Evolutionary conservation across 2,113 vertebrate species (phyloP), one percentile per base, ranked within the genome.

Genomic region (Paraplagusia blochii): DNA sequence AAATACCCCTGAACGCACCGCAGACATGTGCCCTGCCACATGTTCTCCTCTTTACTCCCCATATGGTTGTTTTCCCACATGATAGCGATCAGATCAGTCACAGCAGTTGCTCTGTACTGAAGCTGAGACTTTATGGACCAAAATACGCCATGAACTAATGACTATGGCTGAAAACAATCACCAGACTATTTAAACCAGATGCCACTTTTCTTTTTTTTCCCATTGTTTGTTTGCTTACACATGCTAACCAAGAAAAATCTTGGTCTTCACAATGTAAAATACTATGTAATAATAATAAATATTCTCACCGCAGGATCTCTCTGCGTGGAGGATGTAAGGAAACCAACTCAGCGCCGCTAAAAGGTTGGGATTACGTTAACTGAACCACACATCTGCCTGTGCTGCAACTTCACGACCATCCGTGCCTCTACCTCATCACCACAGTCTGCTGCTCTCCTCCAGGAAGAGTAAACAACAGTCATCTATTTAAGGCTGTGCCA

Each of bases 401-500:
- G 15, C 12, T 17, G 35, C 40, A 29, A 29, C 17, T 56, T 63
- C 40, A 61, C 29, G 35, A 56, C 54, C 49, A 49, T 18, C 60
- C 44, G 54, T 59, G 53, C 48, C 51, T 71, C 44, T 42, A 64
- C 22, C 49, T 62, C 16, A 8, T 50, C 60, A 84, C 76, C 71
- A 12, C 58, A 78, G 48, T 45, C 51, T 19, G 54, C 64, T 61
- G 75, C 56, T 72, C 69, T 71, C 53, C 63, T 76, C 74, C 77
- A 72, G 73, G 69, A 13, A 76, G 58, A 72, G 78, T 80, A 85
- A 88, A 88, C 83, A 84, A 63, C 62, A 58, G 43, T 46, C 63
- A 7, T 66, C 83, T 90, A 91, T 91, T 91, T 89, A 87, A 87
- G 87, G 82, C 69, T 57, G 44, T 62, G 59, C 48, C 71, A 75